Percentiles rank a stretch among this genome's conserved stretches.
Conservation (phyloP, 2,888 invertebrate genomes). For the Itoplectis maculator region DNA sequence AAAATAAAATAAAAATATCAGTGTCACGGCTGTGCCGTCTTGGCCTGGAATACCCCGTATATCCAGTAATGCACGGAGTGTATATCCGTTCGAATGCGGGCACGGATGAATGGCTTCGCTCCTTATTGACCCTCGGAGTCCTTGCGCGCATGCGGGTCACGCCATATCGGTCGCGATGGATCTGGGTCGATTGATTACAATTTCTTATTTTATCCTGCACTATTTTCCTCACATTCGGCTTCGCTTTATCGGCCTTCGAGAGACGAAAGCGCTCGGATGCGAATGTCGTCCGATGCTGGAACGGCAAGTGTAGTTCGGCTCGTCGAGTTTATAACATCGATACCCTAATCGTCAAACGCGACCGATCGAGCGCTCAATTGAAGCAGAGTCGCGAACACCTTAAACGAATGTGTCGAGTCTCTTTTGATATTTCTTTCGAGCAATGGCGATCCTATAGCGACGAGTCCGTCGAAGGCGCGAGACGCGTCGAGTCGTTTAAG, state of each 20-base stretch:
- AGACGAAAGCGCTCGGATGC: not conserved
- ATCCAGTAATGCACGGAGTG: not conserved
- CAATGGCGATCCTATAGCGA: not conserved
- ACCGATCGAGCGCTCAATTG: not conserved
- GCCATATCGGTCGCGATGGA: constrained; percentile 74
- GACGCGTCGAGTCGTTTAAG: constrained; percentile 44
- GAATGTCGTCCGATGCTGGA: constrained; percentile 35
- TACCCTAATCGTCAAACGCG: constrained; percentile 51
- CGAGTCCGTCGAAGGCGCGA: not conserved
- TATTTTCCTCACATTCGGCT: not conserved
- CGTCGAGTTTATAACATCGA: constrained; percentile 24
- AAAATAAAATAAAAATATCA: not conserved
- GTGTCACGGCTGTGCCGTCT: not conserved
- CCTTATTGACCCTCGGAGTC: constrained; percentile 66
- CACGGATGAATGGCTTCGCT: constrained; percentile 49
- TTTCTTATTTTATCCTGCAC: constrained; percentile 46
- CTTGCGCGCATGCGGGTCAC: constrained; percentile 76
- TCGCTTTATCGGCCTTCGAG: constrained; percentile 20
- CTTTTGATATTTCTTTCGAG: constrained; percentile 33
- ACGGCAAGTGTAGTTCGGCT: constrained; percentile 25
- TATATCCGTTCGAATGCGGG: constrained; percentile 33
- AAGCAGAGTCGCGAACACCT: constrained; percentile 35
- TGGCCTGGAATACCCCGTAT: not conserved
- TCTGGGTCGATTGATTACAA: constrained; percentile 73
- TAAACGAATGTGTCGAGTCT: constrained; percentile 39